Conservation (phyloP, 2,797 vertebrate species). For the Esox masquinongy region DNA sequence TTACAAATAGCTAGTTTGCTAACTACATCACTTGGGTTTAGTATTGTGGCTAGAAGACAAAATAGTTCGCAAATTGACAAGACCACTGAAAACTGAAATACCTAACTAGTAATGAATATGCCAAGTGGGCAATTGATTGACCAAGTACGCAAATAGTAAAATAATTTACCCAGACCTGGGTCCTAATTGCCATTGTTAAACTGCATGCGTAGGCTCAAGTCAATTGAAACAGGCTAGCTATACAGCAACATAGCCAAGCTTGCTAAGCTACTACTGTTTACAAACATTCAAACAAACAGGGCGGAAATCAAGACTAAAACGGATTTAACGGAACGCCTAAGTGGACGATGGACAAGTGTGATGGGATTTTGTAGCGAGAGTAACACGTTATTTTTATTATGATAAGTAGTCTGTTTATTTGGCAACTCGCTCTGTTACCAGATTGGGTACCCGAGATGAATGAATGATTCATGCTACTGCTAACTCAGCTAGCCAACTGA, state of each 20-base stretch:
- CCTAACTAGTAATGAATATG: neutral
- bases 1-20: neutral
- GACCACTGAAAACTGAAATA: neutral
- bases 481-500: slow-evolving; percentile 3
- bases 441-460: slow-evolving; percentile 20
- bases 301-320: neutral
- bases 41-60: slow-evolving; percentile 14
- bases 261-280: slow-evolving; percentile 50
- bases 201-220: slow-evolving; percentile 18
- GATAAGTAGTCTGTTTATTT: neutral
- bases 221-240: neutral
- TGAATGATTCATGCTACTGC: slow-evolving; percentile 45
- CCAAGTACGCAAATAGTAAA: neutral
- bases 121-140: neutral
- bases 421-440: neutral
- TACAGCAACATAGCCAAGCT: neutral
- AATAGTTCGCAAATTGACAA: neutral
- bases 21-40: slow-evolving; percentile 23
- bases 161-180: neutral
- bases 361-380: neutral
- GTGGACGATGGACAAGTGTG: neutral
- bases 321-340: too few species aligned
- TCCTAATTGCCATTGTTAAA: slow-evolving; percentile 38
- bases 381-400: too few species aligned
- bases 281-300: slow-evolving; percentile 49